phyloP scores from a whole-genome alignment of 2,888 invertebrate species.

The Drosophila putrida region DNA sequence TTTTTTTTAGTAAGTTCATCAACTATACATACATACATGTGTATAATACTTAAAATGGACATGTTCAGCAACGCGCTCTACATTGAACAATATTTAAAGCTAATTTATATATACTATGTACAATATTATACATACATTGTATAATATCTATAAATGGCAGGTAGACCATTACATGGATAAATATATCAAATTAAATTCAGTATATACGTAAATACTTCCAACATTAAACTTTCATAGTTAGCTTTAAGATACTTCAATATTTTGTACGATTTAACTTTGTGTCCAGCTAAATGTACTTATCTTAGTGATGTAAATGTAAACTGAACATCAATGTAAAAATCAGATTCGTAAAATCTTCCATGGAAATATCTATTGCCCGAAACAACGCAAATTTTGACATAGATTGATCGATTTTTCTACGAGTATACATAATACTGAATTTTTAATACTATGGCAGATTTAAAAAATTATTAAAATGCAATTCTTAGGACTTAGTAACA shows the following conservation, averaged over 20 bases:
- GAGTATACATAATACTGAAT: too few species aligned
- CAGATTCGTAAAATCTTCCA: too few species aligned
- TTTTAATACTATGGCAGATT: too few species aligned
- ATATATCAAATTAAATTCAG: conserved; percentile 37
- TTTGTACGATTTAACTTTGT: conserved; percentile 67
- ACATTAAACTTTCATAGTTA: conserved; percentile 65
- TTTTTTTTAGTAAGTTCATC: conserved; percentile 7
- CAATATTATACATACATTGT: conserved; percentile 12
- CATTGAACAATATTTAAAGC: conserved; percentile 69
- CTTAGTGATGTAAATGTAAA: too few species aligned
- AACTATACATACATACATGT: conserved; percentile 5
- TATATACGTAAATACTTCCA: conserved; percentile 42
- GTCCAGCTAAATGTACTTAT: conserved; percentile 18
- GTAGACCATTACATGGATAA: conserved; percentile 61
- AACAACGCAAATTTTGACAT: too few species aligned
- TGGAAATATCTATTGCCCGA: too few species aligned
- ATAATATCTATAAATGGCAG: conserved; percentile 35
- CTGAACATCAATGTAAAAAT: too few species aligned
- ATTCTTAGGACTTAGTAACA: too few species aligned
- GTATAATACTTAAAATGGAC: conserved; percentile 57
- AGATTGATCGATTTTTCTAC: too few species aligned
- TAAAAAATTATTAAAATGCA: too few species aligned
- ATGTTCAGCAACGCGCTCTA: conserved; percentile 58
- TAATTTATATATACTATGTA: conserved; percentile 34
- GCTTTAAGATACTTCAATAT: conserved; percentile 64